These are phyloP conservation scores for Drosophila seguyi DNA, from an alignment of 1,140 invertebrate genomes.

Conservation along the genomic window DNA sequence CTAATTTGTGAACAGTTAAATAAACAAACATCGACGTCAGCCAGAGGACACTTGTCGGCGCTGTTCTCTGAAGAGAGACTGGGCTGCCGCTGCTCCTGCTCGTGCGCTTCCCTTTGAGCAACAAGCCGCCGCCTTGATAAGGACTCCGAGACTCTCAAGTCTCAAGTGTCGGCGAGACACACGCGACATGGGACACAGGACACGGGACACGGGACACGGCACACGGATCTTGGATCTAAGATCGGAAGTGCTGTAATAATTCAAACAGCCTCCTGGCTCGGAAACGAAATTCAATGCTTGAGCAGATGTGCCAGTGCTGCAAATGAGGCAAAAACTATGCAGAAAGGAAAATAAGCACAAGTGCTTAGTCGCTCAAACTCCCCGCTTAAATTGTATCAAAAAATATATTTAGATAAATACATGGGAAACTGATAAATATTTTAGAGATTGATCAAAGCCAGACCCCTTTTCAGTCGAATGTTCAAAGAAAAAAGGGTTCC, in stretches of 20 bases:
- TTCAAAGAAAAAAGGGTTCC: constrained; percentile 10
- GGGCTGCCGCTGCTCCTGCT: constrained; percentile 22
- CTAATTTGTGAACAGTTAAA: constrained; percentile 84
- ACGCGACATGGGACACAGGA: constrained; percentile 64
- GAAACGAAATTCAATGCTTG: constrained; percentile 19
- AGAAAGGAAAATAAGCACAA: constrained; percentile 1
- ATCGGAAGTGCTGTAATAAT: constrained; percentile 54
- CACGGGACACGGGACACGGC: constrained; percentile 9
- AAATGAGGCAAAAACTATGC: background rate
- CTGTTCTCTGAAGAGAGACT: constrained; percentile 48
- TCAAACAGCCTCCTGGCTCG: constrained; percentile 18
- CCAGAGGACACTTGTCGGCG: constrained; percentile 57
- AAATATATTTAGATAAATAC: background rate
- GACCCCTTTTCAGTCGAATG: background rate
- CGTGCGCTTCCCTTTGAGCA: constrained; percentile 27
- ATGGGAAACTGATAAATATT: background rate
- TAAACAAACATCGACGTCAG: constrained; percentile 68
- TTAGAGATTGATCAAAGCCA: background rate
- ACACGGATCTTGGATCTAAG: background rate
- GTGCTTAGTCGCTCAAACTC: background rate
- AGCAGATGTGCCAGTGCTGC: constrained; percentile 1
- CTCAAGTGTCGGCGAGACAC: constrained; percentile 52
- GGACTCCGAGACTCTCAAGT: constrained; percentile 20
- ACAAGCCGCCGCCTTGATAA: constrained; percentile 69
- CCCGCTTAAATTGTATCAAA: background rate